Conservation (phyloP, 2,797 vertebrate genomes). For the Parotocinclus haroldoi region DNA sequence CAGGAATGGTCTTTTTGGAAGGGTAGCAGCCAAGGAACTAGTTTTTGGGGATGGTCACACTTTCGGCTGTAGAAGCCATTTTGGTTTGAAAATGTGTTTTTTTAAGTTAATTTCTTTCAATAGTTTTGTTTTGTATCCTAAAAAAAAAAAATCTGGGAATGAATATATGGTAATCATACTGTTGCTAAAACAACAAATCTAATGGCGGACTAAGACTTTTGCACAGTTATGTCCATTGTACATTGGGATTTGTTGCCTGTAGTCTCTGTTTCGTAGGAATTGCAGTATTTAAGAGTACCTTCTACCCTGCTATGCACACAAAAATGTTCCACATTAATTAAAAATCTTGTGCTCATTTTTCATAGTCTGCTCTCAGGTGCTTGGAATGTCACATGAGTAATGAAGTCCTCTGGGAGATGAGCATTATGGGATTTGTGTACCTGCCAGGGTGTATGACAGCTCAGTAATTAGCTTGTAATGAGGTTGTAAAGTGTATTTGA, state of each 20-base stretch:
- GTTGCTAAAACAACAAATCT: too few relatives aligned
- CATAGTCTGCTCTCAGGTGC: conserved; percentile 13
- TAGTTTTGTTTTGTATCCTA: too few relatives aligned
- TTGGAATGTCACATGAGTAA: conserved; percentile 47
- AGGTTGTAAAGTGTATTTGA: conserved; percentile 26
- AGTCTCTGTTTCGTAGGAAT: conserved; percentile 16
- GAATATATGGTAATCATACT: too few relatives aligned
- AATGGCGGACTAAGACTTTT: too few relatives aligned
- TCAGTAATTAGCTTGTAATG: conserved; percentile 40
- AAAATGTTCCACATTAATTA: conserved; percentile 34
- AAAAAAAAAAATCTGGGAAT: too few relatives aligned
- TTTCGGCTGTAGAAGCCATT: too few relatives aligned
- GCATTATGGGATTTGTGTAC: conserved; percentile 57
- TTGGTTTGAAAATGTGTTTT: too few relatives aligned
- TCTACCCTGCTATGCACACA: conserved; percentile 13
- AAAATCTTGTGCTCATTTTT: conserved; percentile 36
- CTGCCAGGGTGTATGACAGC: conserved; percentile 48
- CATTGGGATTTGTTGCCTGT: conserved; percentile 1
- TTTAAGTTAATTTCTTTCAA: too few relatives aligned
- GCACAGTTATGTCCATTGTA: too few relatives aligned
- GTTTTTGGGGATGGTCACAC: too few relatives aligned
- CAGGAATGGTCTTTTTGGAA: too few relatives aligned
- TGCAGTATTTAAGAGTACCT: conserved; percentile 1
- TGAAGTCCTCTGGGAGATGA: conserved; percentile 52
- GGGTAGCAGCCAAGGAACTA: too few relatives aligned